phyloP scores from a whole-genome alignment of 1,140 invertebrate species.

The Maconellicoccus hirsutus region DNA sequence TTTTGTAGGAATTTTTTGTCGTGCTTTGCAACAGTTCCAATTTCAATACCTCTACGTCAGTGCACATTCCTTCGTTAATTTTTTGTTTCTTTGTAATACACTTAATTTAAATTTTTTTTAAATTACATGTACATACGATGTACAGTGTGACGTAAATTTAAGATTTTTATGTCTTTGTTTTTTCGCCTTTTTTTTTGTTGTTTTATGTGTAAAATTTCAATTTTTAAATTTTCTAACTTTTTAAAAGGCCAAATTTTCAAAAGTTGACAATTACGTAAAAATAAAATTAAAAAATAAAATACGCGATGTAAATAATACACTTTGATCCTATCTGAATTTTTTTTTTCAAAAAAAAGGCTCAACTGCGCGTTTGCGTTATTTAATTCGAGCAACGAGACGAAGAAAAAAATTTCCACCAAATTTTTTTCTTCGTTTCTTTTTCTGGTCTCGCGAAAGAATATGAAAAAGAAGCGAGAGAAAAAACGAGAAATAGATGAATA shows the following conservation, averaged over 20 bases:
- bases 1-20: background rate
- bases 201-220: background rate
- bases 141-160: background rate
- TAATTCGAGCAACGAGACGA: no score
- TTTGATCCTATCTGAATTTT: no score
- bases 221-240: background rate
- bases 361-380: no score
- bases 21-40: slow-evolving; percentile 14
- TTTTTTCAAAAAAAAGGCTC: no score
- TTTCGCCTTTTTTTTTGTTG: slow-evolving; percentile 6
- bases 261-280: no score
- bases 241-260: no score
- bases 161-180: background rate
- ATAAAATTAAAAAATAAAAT: no score
- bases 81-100: background rate
- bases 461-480: background rate
- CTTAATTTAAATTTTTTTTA: no score
- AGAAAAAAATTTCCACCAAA: no score
- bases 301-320: no score
- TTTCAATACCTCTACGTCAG: background rate
- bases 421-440: no score
- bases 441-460: no score
- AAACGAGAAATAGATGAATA: background rate
- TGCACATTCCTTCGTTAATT: slow-evolving; percentile 11
- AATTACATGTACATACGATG: background rate